Base-by-base conservation (phyloP, 2,113 vertebrate genomes). In the Forbesichthys agassizii region DNA sequence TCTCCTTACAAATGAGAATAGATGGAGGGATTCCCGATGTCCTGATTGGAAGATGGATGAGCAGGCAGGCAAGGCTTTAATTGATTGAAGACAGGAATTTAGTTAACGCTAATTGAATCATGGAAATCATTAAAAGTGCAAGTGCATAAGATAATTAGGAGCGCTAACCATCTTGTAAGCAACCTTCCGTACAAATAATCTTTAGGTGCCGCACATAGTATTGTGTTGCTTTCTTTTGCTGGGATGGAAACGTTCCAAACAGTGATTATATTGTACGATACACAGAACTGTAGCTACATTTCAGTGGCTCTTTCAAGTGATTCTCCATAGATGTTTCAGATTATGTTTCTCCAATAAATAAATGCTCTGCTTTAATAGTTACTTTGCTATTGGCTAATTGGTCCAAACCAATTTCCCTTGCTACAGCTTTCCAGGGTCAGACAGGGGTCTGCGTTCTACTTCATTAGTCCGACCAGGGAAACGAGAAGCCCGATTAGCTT, bases 1-100 rank as follows among this genome's bases (percentile, higher is more conserved):
- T 82, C 85, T 79, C 65, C 56, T 36, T 68, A 71, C 68, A 90
- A 90, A 91, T 87, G 86, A 85, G 84, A 80, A 92, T 87, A 73
- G 85, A 91, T 90, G 88, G 82, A 80, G 82, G 69, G 83, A 87
- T 84, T 88, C 79, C 80, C 66, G 16, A 46, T 61, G 84, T 88
- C 81, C 78, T 80, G 86, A 90, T 88, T 84, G 80, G 84, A 89
- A 91, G 90, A 91, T 80, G 86, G 89, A 91, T 88, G 89, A 82
- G 68, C 53, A 60, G 71, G 82, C 77, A 73, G 79, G 80, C 75
- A 52, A 75, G 74, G 72, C 81, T 85, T 88, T 90, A 91, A 92
- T 90, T 90, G 89, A 91, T 89, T 89, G 84, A 90, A 81, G 86
- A 89, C 87, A 81, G 88, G 81, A 90, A 90, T 90, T 90, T 75